Evolutionary conservation across 30 jellyfish, hydroid and myxozoan genomes (phyloP).

Genomic region (Pelagia noctiluca): DNA sequence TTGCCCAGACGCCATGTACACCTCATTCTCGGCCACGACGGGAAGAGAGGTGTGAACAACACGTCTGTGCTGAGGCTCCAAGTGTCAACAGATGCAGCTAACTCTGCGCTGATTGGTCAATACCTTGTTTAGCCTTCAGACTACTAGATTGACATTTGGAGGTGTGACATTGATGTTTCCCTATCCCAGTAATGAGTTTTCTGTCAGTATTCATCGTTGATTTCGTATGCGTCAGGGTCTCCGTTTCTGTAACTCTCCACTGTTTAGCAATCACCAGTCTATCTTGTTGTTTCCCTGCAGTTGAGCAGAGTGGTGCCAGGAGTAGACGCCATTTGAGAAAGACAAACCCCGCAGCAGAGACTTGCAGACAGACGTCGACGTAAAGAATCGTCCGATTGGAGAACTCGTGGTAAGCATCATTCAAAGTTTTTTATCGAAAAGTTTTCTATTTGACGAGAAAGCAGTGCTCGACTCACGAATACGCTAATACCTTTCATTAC

Average conservation of each 20-base stretch:
- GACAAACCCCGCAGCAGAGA: not conserved
- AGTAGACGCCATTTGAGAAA: not conserved
- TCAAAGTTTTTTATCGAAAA: too few relatives aligned
- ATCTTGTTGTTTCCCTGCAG: not conserved
- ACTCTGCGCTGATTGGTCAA: conserved; percentile 40
- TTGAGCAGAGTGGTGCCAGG: not conserved
- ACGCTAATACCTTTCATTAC: too few relatives aligned
- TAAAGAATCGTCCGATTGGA: too few relatives aligned
- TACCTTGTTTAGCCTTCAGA: conserved; percentile 59
- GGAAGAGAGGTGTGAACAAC: conserved; percentile 82
- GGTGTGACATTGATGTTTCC: conserved; percentile 1
- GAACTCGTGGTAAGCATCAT: too few relatives aligned
- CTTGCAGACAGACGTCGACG: not conserved
- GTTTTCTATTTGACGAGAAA: too few relatives aligned
- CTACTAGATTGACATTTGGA: conserved; percentile 10
- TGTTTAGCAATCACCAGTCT: too few relatives aligned
- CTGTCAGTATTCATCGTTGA: not conserved
- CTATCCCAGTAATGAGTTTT: not conserved
- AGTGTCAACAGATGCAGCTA: conserved; percentile 47
- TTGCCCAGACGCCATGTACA: conserved; percentile 90
- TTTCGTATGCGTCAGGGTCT: not conserved
- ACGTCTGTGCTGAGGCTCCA: conserved; percentile 61
- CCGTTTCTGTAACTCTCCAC: not conserved
- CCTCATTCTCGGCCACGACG: conserved; percentile 90
- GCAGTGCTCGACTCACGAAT: too few relatives aligned